Conservation (phyloP, 2,888 invertebrate genomes). For the Leptopilina syphax region DNA sequence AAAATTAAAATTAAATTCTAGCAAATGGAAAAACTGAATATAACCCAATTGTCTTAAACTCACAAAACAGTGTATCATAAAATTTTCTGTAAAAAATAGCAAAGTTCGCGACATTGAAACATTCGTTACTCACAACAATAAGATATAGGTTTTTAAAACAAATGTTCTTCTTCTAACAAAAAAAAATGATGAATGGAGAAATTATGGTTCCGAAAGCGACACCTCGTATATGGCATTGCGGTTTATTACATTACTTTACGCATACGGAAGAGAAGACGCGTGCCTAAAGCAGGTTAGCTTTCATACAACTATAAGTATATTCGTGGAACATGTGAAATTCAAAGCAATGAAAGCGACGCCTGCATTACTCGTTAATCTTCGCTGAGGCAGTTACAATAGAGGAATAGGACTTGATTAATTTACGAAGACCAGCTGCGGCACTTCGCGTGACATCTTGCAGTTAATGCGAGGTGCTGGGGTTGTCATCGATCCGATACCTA, state of each 20-base stretch:
- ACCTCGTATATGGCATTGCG: neutral
- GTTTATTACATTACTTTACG: slow-evolving; percentile 18
- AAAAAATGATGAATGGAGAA: neutral
- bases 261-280: slow-evolving; percentile 5
- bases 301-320: slow-evolving; percentile 17
- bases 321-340: slow-evolving; percentile 47
- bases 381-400: slow-evolving; percentile 56
- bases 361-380: slow-evolving; percentile 52
- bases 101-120: no score
- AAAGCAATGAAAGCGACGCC: slow-evolving; percentile 46
- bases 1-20: no score
- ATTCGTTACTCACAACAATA: no score
- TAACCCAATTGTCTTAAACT: no score
- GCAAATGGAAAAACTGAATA: neutral
- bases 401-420: slow-evolving; percentile 65
- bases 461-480: slow-evolving; percentile 52
- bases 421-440: slow-evolving; percentile 67
- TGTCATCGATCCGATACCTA: slow-evolving; percentile 56
- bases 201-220: neutral
- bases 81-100: no score
- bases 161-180: no score
- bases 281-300: slow-evolving; percentile 1
- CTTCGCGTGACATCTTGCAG: slow-evolving; percentile 62
- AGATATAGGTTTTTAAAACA: no score
- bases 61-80: no score